Conservation (phyloP, 2,797 vertebrate species). For the Chromis chromis region DNA sequence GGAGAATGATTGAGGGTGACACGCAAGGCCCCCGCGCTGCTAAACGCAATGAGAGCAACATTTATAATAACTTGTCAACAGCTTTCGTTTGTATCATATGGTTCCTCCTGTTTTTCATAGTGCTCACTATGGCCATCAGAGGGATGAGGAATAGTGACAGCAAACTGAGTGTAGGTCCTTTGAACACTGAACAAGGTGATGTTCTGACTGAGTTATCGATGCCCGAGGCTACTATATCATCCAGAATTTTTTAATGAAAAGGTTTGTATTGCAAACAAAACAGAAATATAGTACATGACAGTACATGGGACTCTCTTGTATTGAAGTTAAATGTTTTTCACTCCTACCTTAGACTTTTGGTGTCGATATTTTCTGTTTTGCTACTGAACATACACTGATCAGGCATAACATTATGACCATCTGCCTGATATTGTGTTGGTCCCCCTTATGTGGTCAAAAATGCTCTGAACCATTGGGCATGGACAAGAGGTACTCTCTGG, state of each 20-base stretch:
- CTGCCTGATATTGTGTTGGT: no score
- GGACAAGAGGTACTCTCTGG: no score
- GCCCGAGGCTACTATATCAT: conserved; percentile 4
- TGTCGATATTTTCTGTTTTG: no score
- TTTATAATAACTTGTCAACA: conserved; percentile 79
- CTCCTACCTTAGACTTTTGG: no score
- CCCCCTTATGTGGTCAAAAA: no score
- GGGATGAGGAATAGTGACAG: conserved; percentile 43
- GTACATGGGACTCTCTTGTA: no score
- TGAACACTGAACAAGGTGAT: conserved; percentile 23
- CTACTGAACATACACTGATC: no score
- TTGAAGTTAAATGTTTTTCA: no score
- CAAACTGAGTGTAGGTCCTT: conserved; percentile 2
- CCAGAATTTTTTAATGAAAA: not conserved
- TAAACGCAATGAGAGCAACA: conserved; percentile 66
- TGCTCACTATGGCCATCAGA: conserved; percentile 46
- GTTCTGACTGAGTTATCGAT: conserved; percentile 27
- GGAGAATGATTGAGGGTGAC: conserved; percentile 77
- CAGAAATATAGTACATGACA: no score
- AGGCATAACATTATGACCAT: no score
- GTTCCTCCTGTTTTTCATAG: conserved; percentile 52
- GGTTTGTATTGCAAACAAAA: not conserved
- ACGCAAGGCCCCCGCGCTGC: conserved; percentile 68
- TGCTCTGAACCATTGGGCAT: no score
- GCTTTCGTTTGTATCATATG: conserved; percentile 66